Evolutionary conservation across 2,888 invertebrate genomes (phyloP).

Genomic region (Rhodophaea formosa): DNA sequence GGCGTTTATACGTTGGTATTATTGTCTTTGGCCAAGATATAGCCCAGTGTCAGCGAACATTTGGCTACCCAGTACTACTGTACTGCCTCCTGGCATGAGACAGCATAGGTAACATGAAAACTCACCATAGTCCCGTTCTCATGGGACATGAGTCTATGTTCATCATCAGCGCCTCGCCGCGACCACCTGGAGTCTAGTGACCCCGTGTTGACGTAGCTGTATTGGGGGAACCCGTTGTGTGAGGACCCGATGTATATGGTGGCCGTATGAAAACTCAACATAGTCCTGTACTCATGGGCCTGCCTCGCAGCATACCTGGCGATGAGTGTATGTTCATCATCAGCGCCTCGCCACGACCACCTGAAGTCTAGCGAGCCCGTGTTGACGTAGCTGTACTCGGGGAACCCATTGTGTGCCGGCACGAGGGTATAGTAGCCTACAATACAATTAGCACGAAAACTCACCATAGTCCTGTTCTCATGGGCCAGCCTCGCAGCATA

Average conservation of each 20-base stretch:
- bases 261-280: slow-evolving; percentile 84
- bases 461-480: slow-evolving; percentile 89
- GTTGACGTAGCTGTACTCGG: slow-evolving; percentile 87
- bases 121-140: slow-evolving; percentile 89
- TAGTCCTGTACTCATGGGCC: slow-evolving; percentile 93
- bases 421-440: slow-evolving; percentile 95
- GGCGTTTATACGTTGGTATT: too few species aligned
- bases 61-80: too few species aligned
- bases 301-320: slow-evolving; percentile 97
- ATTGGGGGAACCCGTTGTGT: slow-evolving; percentile 95
- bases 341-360: slow-evolving; percentile 81
- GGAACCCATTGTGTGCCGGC: slow-evolving; percentile 96
- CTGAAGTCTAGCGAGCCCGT: slow-evolving; percentile 88
- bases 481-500: slow-evolving; percentile 98
- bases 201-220: slow-evolving; percentile 87
- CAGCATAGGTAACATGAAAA: too few species aligned
- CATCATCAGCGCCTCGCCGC: slow-evolving; percentile 88
- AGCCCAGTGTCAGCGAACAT: too few species aligned
- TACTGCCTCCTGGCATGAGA: too few species aligned
- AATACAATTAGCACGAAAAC: slow-evolving; percentile 18
- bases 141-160: slow-evolving; percentile 97
- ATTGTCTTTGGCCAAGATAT: too few species aligned
- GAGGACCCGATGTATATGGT: slow-evolving; percentile 95
- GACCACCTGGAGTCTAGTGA: slow-evolving; percentile 86
- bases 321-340: slow-evolving; percentile 97